Conservation (phyloP, 1,140 invertebrate species). For the Watersipora subatra region DNA sequence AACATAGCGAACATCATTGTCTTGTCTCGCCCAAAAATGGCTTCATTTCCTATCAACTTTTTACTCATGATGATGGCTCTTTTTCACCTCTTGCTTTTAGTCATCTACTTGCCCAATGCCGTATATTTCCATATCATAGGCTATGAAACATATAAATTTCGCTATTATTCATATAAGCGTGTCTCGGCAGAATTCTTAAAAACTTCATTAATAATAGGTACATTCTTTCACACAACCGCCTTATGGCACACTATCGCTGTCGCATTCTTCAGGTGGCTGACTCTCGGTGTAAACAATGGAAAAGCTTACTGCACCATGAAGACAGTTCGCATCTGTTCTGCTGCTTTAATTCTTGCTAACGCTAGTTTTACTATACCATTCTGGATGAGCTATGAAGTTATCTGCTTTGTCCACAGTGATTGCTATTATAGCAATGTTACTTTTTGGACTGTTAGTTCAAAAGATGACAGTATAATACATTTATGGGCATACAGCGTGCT, state of each 20-base stretch:
- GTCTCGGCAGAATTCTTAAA: conserved; percentile 23
- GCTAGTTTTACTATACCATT: not conserved
- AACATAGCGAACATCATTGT: conserved; percentile 79
- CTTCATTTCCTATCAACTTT: conserved; percentile 64
- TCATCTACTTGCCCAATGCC: conserved; percentile 70
- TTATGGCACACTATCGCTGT: conserved; percentile 83
- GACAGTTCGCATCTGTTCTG: conserved; percentile 59
- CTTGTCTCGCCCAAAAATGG: conserved; percentile 67
- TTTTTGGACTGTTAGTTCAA: not conserved
- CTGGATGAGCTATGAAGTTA: not conserved
- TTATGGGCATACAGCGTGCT: conserved; percentile 24
- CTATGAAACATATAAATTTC: conserved; percentile 8
- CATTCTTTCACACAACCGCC: conserved; percentile 77
- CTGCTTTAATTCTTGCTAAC: conserved; percentile 51
- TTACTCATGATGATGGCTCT: conserved; percentile 70
- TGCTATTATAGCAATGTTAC: not conserved
- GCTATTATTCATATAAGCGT: conserved; percentile 13
- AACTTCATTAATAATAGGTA: conserved; percentile 49
- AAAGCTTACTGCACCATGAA: conserved; percentile 62
- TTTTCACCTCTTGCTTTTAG: conserved; percentile 71
- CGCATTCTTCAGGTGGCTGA: conserved; percentile 64
- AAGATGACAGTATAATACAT: conserved; percentile 19
- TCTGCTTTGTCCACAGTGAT: not conserved
- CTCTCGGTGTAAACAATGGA: conserved; percentile 34
- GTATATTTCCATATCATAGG: conserved; percentile 45